These are phyloP conservation scores for Pseudochromis fuscus DNA, from an alignment of 2,797 vertebrate species.

Conservation along the genomic window DNA sequence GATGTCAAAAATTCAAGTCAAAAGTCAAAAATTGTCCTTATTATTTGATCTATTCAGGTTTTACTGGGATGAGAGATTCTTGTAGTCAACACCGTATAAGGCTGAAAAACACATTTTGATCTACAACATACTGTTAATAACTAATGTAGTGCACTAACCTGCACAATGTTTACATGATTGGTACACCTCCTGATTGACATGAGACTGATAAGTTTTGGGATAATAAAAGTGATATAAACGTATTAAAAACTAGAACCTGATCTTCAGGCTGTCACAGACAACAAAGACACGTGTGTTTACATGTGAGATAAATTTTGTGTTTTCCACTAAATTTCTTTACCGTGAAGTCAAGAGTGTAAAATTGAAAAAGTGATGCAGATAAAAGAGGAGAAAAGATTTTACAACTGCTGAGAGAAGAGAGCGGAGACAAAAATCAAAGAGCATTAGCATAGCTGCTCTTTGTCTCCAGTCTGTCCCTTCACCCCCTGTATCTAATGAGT, in stretches of 20 bases:
- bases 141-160: not conserved
- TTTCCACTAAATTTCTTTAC: not conserved
- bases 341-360: constrained; percentile 23
- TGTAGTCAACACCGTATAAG: not conserved
- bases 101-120: not conserved
- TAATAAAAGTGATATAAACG: constrained; percentile 1
- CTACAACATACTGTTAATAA: not conserved
- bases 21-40: constrained; percentile 1
- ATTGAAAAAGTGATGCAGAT: constrained; percentile 47
- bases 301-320: not conserved
- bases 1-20: not conserved
- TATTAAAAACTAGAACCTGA: not conserved
- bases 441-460: constrained; percentile 83
- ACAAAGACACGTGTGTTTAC: not conserved
- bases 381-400: constrained; percentile 63
- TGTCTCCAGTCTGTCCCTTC: constrained; percentile 82
- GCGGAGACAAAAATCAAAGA: constrained; percentile 79
- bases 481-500: constrained; percentile 84
- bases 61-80: not conserved
- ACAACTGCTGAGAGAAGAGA: constrained; percentile 55
- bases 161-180: no score
- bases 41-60: not conserved
- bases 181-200: no score
- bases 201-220: no score
- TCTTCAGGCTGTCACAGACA: not conserved